These are phyloP conservation scores for Hyposoter didymator DNA, from an alignment of 2,888 invertebrate genomes.

Conservation along the genomic window DNA sequence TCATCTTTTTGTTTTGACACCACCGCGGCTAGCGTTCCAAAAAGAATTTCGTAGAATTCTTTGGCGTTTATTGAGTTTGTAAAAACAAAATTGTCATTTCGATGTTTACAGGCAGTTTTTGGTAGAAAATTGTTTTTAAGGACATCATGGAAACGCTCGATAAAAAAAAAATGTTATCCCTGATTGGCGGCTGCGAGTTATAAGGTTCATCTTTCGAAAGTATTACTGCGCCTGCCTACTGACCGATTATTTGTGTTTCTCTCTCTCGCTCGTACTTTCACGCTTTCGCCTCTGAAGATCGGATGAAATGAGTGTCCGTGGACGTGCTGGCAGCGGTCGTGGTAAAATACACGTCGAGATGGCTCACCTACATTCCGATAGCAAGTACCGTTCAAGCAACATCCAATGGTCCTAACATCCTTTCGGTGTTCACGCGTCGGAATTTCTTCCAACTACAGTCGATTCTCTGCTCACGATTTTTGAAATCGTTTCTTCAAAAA, in stretches of 20 bases:
- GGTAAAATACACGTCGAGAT: constrained; percentile 37
- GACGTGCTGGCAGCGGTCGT: constrained; percentile 13
- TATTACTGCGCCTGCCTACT: constrained; percentile 45
- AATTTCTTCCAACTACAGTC: not conserved
- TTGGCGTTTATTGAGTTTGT: not conserved
- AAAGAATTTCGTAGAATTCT: not conserved
- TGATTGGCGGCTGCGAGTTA: not conserved
- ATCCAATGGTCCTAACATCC: constrained; percentile 28
- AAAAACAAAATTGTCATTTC: not conserved
- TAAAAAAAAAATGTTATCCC: constrained; percentile 3
- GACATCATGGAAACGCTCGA: not conserved
- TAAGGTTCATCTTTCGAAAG: constrained; percentile 52
- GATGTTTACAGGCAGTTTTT: not conserved
- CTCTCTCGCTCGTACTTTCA: constrained; percentile 63
- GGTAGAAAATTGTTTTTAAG: not conserved
- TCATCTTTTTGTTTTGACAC: not conserved
- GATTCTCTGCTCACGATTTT: not conserved
- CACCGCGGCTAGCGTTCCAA: not conserved
- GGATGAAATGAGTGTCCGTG: constrained; percentile 12
- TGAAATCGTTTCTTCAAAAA: not conserved
- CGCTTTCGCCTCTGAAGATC: constrained; percentile 51
- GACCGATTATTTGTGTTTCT: constrained; percentile 59
- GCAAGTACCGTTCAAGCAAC: constrained; percentile 60
- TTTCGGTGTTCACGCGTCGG: not conserved
- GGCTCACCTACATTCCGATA: constrained; percentile 62